Evolutionary conservation across 2,797 vertebrate genomes (phyloP), one percentile per base, ranked within the genome.

Genomic region (Rhabdophis nuchalis): DNA sequence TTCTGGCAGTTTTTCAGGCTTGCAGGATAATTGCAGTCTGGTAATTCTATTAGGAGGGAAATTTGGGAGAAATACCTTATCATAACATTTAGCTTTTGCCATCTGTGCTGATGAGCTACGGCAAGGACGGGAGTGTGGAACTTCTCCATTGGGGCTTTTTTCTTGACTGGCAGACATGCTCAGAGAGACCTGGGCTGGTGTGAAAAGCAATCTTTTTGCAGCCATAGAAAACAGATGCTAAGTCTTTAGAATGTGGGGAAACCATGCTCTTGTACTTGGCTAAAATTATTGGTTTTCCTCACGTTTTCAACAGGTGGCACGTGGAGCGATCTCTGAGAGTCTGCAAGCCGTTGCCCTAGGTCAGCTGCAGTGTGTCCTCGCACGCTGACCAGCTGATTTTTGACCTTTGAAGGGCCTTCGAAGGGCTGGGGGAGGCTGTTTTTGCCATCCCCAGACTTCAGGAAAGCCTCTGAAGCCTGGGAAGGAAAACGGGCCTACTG

Each of bases 1-100:
- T 97, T 97, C 97, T 96, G 89, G 97, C 96, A 97, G 97, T 96
- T 96, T 97, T 96, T 97, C 95, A 97, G 94, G 96, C 96, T 96
- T 96, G 95, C 95, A 96, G 94, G 96, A 93, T 97, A 97, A 97
- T 97, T 97, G 97, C 95, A 97, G 97, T 96, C 95, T 96, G 95
- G 91, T 96, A 96, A 96, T 97, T 97, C 96, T 95, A 96, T 96
- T 93, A 95, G 94, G 93, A 95, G 96, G 95, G 96, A 97, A 97
- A 95, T 95, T 96, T 93, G 96, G 96, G 95, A 96, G 96, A 96
- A 96, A 94, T 94, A 95, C 88, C 86, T 96, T 96, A 96, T 96
- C 95, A 96, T 94, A 96, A 96, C 95, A 97, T 97, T 97, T 97
- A 90, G 96, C 95, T 95, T 96, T 96, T 96, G 95, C 96, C 96